Evolutionary conservation across 2,888 invertebrate species (phyloP).

Genomic region (Mamestra brassicae): DNA sequence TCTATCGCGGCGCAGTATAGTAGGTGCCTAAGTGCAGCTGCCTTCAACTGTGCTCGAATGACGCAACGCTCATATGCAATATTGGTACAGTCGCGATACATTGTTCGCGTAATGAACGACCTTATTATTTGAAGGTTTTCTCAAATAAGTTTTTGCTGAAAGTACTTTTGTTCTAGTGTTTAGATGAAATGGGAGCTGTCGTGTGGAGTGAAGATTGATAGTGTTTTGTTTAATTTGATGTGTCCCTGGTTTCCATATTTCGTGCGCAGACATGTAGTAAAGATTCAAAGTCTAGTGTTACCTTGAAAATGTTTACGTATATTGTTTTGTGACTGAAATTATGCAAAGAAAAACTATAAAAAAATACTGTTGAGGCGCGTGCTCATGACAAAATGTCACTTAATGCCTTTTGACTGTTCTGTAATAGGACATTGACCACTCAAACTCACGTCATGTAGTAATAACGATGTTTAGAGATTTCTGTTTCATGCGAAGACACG

Average conservation of each 20-base stretch:
- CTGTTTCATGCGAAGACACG: conserved; percentile 44
- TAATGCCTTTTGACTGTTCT: conserved; percentile 18
- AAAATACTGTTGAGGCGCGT: not conserved
- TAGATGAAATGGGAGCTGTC: conserved; percentile 27
- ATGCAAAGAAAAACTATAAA: not conserved
- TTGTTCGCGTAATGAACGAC: conserved; percentile 80
- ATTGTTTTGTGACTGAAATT: conserved; percentile 4
- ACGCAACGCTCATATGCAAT: conserved; percentile 76
- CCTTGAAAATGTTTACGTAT: conserved; percentile 1
- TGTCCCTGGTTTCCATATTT: conserved; percentile 19
- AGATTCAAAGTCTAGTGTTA: conserved; percentile 1
- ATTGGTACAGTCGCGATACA: conserved; percentile 70
- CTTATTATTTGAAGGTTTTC: conserved; percentile 79
- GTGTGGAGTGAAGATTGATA: conserved; percentile 7
- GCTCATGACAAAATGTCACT: not conserved
- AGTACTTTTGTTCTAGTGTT: conserved; percentile 26
- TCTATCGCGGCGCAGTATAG: conserved; percentile 47
- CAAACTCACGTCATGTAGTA: conserved; percentile 28
- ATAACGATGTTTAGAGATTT: conserved; percentile 49
- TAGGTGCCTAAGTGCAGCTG: conserved; percentile 54
- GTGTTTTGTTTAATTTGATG: conserved; percentile 29
- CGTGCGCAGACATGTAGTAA: not conserved
- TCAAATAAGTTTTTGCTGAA: conserved; percentile 67
- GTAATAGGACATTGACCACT: conserved; percentile 44
- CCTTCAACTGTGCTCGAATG: conserved; percentile 69